Evolutionary conservation across 2,113 vertebrate genomes (phyloP).

Genomic region (Chaenocephalus aceratus): DNA sequence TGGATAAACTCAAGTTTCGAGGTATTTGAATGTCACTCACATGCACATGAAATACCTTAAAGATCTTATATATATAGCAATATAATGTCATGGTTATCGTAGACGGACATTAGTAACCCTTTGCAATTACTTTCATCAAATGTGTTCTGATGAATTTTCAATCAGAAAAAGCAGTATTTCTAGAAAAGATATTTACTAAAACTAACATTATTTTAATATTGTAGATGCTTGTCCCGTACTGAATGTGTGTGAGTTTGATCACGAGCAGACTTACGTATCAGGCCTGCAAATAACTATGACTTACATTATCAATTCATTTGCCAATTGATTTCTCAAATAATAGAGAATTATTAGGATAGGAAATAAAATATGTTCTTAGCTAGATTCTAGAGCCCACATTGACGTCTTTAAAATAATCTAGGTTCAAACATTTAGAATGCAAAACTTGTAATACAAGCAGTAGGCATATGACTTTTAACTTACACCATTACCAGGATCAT

Average conservation of each 20-base stretch:
- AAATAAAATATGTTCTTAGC: neutral
- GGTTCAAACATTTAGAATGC: too few relatives aligned
- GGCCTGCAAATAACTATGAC: neutral
- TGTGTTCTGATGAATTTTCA: too few relatives aligned
- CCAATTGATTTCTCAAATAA: neutral
- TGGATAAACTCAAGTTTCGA: neutral
- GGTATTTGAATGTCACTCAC: too few relatives aligned
- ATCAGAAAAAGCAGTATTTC: neutral
- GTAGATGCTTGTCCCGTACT: neutral
- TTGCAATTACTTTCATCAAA: too few relatives aligned
- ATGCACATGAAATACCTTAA: too few relatives aligned
- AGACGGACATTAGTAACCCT: neutral
- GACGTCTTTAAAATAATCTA: neutral
- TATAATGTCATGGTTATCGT: neutral
- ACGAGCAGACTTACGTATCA: neutral
- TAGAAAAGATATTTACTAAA: too few relatives aligned
- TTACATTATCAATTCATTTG: neutral
- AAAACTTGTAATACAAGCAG: too few relatives aligned
- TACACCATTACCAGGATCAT: too few relatives aligned
- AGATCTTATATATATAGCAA: too few relatives aligned
- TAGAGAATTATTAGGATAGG: neutral
- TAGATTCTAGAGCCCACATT: too few relatives aligned
- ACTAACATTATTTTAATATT: neutral
- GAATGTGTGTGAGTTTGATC: neutral
- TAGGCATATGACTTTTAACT: too few relatives aligned